Evolutionary conservation across 2,797 vertebrate species (phyloP).

Genomic region (Pseudomugil tenellus): DNA sequence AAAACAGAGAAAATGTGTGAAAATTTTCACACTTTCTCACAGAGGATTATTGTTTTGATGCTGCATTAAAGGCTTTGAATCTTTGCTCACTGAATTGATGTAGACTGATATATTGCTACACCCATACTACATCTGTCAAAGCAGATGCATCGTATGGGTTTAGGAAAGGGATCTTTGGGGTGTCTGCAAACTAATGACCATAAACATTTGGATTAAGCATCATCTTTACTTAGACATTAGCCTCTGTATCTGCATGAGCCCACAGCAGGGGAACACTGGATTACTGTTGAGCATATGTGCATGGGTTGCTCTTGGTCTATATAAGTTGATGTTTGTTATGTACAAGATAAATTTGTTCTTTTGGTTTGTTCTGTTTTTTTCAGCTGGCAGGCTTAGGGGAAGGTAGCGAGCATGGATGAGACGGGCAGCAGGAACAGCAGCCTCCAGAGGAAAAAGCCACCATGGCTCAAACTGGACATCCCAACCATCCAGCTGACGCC

Average conservation of each 20-base stretch:
- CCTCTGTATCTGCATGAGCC: conserved; percentile 16
- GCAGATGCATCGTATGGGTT: neutral
- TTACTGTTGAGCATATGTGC: conserved; percentile 3
- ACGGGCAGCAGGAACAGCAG: conserved; percentile 85
- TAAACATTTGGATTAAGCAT: conserved; percentile 7
- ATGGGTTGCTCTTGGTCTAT: neutral
- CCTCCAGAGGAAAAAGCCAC: conserved; percentile 92
- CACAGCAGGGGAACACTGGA: conserved; percentile 3
- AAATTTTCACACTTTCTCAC: no score
- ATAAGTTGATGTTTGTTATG: neutral
- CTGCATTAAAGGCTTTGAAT: no score
- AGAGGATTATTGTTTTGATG: neutral
- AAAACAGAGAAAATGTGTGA: neutral
- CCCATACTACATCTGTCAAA: neutral
- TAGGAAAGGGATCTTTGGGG: neutral
- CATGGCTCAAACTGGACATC: conserved; percentile 92
- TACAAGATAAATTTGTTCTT: neutral
- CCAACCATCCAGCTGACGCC: conserved; percentile 74
- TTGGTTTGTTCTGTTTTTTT: conserved; percentile 18
- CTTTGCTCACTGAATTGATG: neutral
- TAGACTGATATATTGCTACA: neutral
- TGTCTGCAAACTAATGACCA: neutral
- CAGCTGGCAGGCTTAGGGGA: conserved; percentile 76
- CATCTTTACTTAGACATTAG: conserved; percentile 5
- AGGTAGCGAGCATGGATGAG: conserved; percentile 84